Conservation (phyloP, 2,888 invertebrate species). For the Rhodophaea formosa region DNA sequence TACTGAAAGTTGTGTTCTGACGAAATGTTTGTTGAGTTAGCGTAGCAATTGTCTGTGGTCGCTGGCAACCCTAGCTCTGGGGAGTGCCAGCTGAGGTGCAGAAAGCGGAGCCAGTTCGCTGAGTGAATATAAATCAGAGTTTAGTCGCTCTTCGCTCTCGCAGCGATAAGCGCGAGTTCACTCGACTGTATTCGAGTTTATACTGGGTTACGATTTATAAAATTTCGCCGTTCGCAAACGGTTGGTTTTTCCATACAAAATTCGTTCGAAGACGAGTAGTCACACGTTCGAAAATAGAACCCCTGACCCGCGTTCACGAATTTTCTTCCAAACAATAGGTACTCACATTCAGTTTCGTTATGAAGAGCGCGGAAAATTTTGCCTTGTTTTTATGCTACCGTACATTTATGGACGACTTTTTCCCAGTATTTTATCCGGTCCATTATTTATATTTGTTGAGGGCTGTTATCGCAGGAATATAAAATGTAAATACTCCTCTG, state of each 20-base stretch:
- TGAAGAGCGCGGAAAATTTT: not conserved
- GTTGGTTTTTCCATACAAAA: too few relatives aligned
- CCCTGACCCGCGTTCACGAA: constrained; percentile 28
- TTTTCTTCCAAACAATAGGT: constrained; percentile 11
- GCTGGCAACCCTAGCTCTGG: constrained; percentile 33
- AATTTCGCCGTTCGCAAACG: too few relatives aligned
- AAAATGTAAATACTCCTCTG: not conserved
- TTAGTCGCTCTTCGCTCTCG: constrained; percentile 41
- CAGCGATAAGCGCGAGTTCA: constrained; percentile 45
- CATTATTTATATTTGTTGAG: not conserved
- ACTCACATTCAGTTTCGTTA: constrained; percentile 2
- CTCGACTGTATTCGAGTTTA: constrained; percentile 33
- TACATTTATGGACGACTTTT: not conserved
- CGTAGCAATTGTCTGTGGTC: constrained; percentile 24
- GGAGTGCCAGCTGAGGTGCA: constrained; percentile 39
- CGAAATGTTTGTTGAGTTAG: constrained; percentile 3
- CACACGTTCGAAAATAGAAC: too few relatives aligned
- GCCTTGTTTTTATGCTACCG: not conserved
- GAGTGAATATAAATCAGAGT: constrained; percentile 55
- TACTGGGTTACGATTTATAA: too few relatives aligned
- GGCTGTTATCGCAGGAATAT: not conserved
- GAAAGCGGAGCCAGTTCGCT: constrained; percentile 38
- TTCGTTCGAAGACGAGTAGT: too few relatives aligned
- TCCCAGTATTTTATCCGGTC: not conserved
- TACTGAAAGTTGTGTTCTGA: constrained; percentile 4